phyloP scores from a whole-genome alignment of 2,797 vertebrate species.

The Molossus molossus region DNA sequence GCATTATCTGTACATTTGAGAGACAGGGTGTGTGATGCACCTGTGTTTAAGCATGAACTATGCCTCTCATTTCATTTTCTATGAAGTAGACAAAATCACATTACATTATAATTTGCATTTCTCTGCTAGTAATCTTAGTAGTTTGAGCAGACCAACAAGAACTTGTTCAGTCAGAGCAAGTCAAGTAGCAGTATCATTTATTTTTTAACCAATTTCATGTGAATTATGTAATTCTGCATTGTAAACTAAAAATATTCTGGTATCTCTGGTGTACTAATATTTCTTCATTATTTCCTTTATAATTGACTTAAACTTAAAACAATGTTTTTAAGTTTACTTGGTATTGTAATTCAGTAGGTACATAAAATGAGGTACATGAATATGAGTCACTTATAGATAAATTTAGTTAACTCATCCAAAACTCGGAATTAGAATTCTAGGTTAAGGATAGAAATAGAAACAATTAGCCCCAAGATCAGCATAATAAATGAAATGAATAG shows the following conservation, averaged over 20 bases:
- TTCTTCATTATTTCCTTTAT: background rate
- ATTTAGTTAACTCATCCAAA: background rate
- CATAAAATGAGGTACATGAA: background rate
- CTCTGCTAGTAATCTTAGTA: background rate
- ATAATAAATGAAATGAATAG: background rate
- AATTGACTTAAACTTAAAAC: background rate
- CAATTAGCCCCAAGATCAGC: background rate
- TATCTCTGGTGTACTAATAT: background rate
- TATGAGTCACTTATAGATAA: background rate
- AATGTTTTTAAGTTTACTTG: background rate
- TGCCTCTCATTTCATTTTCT: background rate
- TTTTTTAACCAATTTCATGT: background rate
- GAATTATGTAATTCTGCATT: background rate
- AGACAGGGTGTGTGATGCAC: background rate
- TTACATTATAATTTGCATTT: background rate
- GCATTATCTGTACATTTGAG: background rate
- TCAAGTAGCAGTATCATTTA: background rate
- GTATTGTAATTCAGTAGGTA: background rate
- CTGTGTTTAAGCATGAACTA: background rate
- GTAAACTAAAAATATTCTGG: background rate
- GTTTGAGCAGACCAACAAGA: background rate
- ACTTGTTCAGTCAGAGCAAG: background rate
- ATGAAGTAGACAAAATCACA: slow-evolving; percentile 29
- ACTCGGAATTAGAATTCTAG: slow-evolving; percentile 21
- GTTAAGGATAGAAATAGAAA: background rate